phyloP scores from a whole-genome alignment of 30 jellyfish, hydroid and myxozoan genomes.

The Hydractinia echinata region DNA sequence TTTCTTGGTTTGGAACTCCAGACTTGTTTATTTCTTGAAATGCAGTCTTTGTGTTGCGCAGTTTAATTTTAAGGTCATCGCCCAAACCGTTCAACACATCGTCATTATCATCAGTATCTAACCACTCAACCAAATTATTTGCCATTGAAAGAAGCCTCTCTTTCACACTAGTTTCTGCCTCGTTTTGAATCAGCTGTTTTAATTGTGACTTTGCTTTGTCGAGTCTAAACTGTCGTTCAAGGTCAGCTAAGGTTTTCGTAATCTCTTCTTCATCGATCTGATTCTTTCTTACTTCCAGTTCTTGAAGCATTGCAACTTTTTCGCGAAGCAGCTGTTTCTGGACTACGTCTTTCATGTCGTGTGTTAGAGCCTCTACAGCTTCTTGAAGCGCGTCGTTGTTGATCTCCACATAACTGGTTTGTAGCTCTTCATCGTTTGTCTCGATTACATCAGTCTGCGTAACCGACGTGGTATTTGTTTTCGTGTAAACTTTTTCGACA shows the following conservation, averaged over 20 bases:
- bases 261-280: neutral
- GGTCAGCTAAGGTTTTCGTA: neutral
- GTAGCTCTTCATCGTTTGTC: neutral
- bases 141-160: neutral
- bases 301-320: neutral
- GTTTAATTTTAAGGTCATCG: neutral
- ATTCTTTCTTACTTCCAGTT: neutral
- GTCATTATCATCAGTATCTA: neutral
- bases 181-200: neutral
- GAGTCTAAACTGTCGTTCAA: neutral
- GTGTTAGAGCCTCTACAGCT: neutral
- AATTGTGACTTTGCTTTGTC: neutral
- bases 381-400: constrained; percentile 7
- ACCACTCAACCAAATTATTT: neutral
- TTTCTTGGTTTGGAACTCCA: neutral
- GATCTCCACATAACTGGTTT: constrained; percentile 9
- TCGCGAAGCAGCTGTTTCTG: neutral
- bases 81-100: neutral
- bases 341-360: constrained; percentile 1
- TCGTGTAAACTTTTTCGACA: neutral
- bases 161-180: neutral
- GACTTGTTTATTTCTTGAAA: neutral
- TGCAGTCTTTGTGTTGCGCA: neutral
- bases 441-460: constrained; percentile 24
- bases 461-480: neutral